phyloP scores from a whole-genome alignment of 2,113 vertebrate genomes.

The Haemorhous mexicanus region DNA sequence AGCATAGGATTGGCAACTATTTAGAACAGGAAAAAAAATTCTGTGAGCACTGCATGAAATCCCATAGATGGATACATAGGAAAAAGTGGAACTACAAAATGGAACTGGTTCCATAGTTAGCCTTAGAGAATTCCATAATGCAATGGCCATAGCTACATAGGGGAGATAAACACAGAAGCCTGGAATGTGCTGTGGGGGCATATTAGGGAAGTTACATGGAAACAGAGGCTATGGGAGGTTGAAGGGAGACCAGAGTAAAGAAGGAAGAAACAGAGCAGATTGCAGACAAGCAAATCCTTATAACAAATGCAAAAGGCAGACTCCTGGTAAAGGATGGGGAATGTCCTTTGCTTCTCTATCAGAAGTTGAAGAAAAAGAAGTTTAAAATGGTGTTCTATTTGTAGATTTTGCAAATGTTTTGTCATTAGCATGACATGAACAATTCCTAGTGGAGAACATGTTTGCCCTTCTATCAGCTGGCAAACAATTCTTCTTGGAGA shows the following conservation, averaged over 20 bases:
- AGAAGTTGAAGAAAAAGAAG: background rate
- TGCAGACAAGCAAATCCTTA: background rate
- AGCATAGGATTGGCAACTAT: background rate
- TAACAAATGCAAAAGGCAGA: background rate
- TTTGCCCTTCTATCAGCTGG: background rate
- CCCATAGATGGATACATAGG: background rate
- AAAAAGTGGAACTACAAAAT: background rate
- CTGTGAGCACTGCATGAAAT: background rate
- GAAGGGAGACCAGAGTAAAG: background rate
- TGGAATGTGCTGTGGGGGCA: accelerated
- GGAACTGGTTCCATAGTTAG: accelerated
- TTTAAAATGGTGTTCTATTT: background rate
- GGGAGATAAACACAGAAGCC: background rate
- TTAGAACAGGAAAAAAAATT: background rate
- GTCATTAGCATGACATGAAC: background rate
- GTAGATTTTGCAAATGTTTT: background rate
- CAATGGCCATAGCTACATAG: background rate
- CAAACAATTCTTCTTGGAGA: background rate
- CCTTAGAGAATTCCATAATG: background rate
- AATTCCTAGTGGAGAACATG: background rate
- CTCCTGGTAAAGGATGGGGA: background rate
- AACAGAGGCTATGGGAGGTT: background rate
- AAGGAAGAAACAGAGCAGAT: background rate
- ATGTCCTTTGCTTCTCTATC: background rate
- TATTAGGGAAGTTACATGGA: background rate